Conservation (phyloP, 2,797 vertebrate genomes). For the Molossus molossus region DNA sequence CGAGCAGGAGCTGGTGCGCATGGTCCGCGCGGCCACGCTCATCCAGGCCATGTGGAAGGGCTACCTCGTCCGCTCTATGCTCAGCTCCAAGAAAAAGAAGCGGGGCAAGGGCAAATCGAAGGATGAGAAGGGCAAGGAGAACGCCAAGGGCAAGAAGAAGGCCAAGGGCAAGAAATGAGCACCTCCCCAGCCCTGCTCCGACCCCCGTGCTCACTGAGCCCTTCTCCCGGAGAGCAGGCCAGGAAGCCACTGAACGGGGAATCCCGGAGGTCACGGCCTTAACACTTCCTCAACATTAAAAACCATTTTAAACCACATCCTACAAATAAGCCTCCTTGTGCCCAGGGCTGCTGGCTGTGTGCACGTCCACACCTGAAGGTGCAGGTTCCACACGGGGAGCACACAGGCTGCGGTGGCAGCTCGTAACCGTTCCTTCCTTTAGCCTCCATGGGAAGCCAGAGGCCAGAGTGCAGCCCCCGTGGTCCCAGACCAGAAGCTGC, state of each 20-base stretch:
- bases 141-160: constrained; percentile 87
- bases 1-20: constrained; percentile 87
- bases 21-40: constrained; percentile 90
- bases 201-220: accelerated
- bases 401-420: accelerated
- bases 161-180: constrained; percentile 76
- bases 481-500: neutral
- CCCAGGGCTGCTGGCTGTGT: neutral
- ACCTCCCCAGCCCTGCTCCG: accelerated
- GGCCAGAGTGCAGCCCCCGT: neutral
- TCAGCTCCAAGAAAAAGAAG: constrained; percentile 90
- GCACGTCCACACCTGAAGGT: accelerated
- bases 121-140: constrained; percentile 86
- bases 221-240: neutral
- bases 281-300: neutral
- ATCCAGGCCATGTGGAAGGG: constrained; percentile 96
- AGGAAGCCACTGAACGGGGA: neutral
- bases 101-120: constrained; percentile 90
- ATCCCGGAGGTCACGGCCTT: accelerated
- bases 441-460: neutral
- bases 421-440: accelerated
- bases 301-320: neutral
- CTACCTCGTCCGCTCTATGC: constrained; percentile 90
- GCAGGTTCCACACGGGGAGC: accelerated
- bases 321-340: neutral